Percentiles rank a stretch among this genome's conserved stretches.
Evolutionary conservation across 2,888 invertebrate genomes (phyloP).

Genomic region (Phania funesta): DNA sequence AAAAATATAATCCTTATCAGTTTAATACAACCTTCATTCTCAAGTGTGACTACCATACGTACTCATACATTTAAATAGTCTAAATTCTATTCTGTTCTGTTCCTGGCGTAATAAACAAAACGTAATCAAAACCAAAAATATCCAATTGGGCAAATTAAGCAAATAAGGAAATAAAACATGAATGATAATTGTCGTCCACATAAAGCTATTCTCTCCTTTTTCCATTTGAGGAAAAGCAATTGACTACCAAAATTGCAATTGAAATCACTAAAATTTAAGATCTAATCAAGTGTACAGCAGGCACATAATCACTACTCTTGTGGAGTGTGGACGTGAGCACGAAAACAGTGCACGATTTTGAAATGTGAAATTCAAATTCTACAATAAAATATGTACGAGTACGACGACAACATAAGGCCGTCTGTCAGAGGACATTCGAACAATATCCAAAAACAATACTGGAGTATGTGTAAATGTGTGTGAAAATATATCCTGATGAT

Average conservation of each 20-base stretch:
- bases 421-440: constrained; percentile 44
- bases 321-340: constrained; percentile 35
- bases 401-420: constrained; percentile 38
- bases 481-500: constrained; percentile 5
- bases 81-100: not conserved
- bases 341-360: constrained; percentile 15
- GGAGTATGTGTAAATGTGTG: not conserved
- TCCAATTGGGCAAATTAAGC: not conserved
- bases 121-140: constrained; percentile 42
- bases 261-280: constrained; percentile 66
- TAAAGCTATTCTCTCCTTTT: not conserved
- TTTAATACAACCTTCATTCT: not conserved
- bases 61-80: no score
- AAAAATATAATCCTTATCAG: no score
- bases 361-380: constrained; percentile 28
- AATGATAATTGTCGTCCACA: constrained; percentile 33
- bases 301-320: constrained; percentile 59
- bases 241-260: constrained; percentile 53
- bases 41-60: no score
- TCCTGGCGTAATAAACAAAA: constrained; percentile 4
- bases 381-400: not conserved
- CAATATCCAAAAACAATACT: not conserved
- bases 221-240: constrained; percentile 35
- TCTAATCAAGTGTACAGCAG: constrained; percentile 67
- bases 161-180: constrained; percentile 47